Evolutionary conservation across 2,113 vertebrate genomes (phyloP).

Genomic region (Gymnorhina tibicen): DNA sequence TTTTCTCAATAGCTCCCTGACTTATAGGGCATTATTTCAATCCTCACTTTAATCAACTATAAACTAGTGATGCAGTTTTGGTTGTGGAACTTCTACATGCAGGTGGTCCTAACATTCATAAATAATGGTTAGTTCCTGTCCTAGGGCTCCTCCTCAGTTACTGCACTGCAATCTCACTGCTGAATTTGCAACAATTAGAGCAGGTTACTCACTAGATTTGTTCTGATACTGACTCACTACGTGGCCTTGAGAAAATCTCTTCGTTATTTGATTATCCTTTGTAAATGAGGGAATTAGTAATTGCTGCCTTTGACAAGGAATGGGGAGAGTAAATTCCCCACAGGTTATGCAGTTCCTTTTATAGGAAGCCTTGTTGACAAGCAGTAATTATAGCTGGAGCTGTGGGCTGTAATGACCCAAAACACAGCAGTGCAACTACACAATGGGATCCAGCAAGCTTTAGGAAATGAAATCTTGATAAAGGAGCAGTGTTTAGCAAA

Average conservation of each 20-base stretch:
- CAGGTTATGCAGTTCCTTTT: conserved; percentile 10
- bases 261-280: conserved; percentile 35
- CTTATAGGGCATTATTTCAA: conserved; percentile 27
- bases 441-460: background rate
- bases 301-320: conserved; percentile 19
- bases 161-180: background rate
- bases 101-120: background rate
- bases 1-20: background rate
- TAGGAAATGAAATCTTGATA: background rate
- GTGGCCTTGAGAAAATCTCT: conserved; percentile 1
- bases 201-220: background rate
- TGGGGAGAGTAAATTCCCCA: conserved; percentile 17
- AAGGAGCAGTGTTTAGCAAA: background rate
- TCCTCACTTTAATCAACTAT: background rate
- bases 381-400: conserved; percentile 20
- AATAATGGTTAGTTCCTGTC: background rate
- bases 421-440: background rate
- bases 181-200: background rate
- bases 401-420: background rate
- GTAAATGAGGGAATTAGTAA: conserved; percentile 39
- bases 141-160: background rate
- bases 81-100: background rate
- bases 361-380: background rate
- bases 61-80: background rate
- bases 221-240: background rate